phyloP scores from a whole-genome alignment of 2,797 vertebrate genomes.

The Lepidocolaptes lacrymiger region DNA sequence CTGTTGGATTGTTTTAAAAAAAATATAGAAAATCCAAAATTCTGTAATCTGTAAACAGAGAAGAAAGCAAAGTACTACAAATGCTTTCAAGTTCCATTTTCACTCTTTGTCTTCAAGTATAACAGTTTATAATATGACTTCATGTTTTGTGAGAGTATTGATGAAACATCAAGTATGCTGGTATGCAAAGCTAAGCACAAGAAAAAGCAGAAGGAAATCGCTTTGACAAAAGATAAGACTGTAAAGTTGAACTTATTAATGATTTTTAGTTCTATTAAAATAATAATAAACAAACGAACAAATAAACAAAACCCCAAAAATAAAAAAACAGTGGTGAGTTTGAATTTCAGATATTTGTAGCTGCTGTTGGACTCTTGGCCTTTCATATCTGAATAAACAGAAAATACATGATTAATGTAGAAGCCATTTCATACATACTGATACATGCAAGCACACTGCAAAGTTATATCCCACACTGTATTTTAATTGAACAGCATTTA shows the following conservation, averaged over 20 bases:
- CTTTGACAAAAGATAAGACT: not conserved
- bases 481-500: not conserved
- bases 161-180: not conserved
- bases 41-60: not conserved
- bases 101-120: not conserved
- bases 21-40: not conserved
- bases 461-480: not conserved
- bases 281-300: constrained; percentile 17
- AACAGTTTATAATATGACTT: not conserved
- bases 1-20: not conserved
- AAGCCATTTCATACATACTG: not conserved
- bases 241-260: constrained; percentile 9
- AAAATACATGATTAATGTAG: not conserved
- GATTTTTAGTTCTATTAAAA: not conserved
- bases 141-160: not conserved
- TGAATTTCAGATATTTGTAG: constrained; percentile 4
- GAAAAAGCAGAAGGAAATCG: constrained; percentile 25
- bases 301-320: not conserved
- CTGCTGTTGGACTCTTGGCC: not conserved
- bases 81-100: not conserved
- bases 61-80: not conserved
- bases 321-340: not conserved
- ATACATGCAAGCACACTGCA: not conserved
- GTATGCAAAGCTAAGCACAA: not conserved
- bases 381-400: not conserved